These are phyloP conservation scores for Heteromormyrus szaboi DNA, from an alignment of 2,797 vertebrate genomes.

Conservation along the genomic window DNA sequence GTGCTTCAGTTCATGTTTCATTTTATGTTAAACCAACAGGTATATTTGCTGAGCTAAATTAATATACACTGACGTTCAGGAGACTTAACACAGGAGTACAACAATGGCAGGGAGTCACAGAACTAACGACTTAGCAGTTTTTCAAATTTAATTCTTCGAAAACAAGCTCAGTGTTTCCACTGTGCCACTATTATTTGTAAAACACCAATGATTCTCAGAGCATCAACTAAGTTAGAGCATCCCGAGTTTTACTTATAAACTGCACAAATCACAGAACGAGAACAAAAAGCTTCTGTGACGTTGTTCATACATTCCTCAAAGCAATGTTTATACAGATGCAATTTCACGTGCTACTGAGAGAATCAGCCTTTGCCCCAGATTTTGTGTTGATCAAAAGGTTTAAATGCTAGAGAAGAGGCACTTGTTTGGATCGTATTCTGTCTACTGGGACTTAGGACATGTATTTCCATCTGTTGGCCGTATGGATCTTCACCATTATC, in stretches of 20 bases:
- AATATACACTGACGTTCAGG: neutral
- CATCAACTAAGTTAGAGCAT: constrained; percentile 50
- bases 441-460: constrained; percentile 71
- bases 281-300: constrained; percentile 76
- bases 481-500: constrained; percentile 72
- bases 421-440: constrained; percentile 76
- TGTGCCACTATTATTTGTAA: constrained; percentile 46
- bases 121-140: neutral
- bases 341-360: constrained; percentile 74
- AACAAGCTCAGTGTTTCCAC: neutral
- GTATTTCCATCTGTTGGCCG: constrained; percentile 89
- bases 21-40: neutral
- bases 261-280: constrained; percentile 50
- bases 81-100: neutral
- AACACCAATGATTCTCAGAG: constrained; percentile 54
- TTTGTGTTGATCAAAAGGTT: constrained; percentile 89
- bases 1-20: neutral
- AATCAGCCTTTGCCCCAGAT: constrained; percentile 73
- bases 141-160: neutral
- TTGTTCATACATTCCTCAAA: constrained; percentile 75
- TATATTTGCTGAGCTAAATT: neutral
- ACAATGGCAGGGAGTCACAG: neutral
- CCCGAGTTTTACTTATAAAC: constrained; percentile 48
- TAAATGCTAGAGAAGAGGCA: constrained; percentile 73
- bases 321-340: constrained; percentile 98